These are phyloP conservation scores for Anniella stebbinsi DNA, from an alignment of 2,797 vertebrate species.

Conservation along the genomic window DNA sequence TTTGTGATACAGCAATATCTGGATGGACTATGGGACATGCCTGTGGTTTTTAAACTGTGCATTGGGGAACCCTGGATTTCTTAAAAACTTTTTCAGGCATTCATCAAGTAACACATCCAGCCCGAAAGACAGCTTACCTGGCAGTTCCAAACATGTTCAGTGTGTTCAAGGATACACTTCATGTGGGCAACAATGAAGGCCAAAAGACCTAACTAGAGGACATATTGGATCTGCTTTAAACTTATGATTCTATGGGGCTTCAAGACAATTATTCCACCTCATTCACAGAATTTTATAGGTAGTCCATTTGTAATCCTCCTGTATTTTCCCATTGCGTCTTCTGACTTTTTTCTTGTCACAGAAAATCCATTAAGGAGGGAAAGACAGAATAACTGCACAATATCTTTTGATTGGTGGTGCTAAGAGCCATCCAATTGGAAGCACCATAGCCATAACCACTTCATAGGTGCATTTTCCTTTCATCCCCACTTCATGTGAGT, in stretches of 20 bases:
- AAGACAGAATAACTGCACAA: not conserved
- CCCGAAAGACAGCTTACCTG: not conserved
- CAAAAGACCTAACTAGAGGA: not conserved
- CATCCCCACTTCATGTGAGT: not conserved
- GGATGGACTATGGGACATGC: not conserved
- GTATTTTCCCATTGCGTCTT: not conserved
- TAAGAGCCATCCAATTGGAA: not conserved
- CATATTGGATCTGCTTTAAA: too few species aligned
- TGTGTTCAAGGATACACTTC: not conserved
- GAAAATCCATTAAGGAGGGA: not conserved
- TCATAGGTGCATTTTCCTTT: not conserved
- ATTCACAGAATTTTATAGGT: not conserved
- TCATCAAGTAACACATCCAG: not conserved
- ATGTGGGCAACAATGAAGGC: not conserved
- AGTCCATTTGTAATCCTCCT: not conserved
- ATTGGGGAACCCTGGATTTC: not conserved
- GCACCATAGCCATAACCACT: not conserved
- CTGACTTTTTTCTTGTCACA: not conserved
- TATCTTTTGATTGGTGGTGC: not conserved
- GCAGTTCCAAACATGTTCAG: not conserved
- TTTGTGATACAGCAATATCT: not conserved
- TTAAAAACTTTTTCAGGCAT: not conserved
- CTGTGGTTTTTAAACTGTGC: not conserved
- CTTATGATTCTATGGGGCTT: not conserved
- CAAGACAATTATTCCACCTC: not conserved